Conservation (phyloP, 2,797 vertebrate genomes). For the Tamandua tetradactyla region DNA sequence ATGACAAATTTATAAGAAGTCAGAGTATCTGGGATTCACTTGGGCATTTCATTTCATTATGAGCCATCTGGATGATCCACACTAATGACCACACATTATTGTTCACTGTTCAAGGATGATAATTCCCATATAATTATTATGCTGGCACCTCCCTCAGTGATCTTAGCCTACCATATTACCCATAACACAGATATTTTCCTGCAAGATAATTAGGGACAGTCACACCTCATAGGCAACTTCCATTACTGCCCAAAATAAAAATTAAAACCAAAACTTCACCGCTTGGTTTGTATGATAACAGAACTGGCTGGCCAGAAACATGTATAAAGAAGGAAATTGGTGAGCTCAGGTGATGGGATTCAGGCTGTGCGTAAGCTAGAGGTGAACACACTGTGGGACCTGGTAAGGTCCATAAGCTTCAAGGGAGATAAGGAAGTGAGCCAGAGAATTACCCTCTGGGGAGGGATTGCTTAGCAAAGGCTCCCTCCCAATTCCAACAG, state of each 20-base stretch:
- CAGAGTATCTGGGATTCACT: constrained; percentile 59
- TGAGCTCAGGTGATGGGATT: background rate
- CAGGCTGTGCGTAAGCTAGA: background rate
- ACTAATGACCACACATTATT: constrained; percentile 71
- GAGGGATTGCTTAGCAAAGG: background rate
- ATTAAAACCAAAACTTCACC: constrained; percentile 6
- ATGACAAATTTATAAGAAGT: constrained; percentile 74
- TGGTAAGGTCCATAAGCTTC: background rate
- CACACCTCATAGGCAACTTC: constrained; percentile 38
- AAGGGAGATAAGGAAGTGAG: background rate
- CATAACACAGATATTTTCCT: constrained; percentile 9
- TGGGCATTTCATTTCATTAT: constrained; percentile 74
- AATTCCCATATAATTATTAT: constrained; percentile 71
- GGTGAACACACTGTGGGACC: background rate
- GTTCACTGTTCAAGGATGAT: constrained; percentile 57
- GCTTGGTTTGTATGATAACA: background rate
- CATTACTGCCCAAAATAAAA: constrained; percentile 27
- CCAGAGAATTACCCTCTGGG: background rate
- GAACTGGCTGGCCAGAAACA: background rate
- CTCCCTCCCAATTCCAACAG: background rate
- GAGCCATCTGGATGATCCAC: constrained; percentile 73
- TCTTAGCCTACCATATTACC: constrained; percentile 27
- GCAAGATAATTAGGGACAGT: constrained; percentile 2
- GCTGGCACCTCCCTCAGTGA: constrained; percentile 32
- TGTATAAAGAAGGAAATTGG: background rate